A percentile compares a stretch with the other conserved stretches of the same genome.
Conservation (phyloP, 2,113 vertebrate genomes). For the Xiphophorus hellerii region DNA sequence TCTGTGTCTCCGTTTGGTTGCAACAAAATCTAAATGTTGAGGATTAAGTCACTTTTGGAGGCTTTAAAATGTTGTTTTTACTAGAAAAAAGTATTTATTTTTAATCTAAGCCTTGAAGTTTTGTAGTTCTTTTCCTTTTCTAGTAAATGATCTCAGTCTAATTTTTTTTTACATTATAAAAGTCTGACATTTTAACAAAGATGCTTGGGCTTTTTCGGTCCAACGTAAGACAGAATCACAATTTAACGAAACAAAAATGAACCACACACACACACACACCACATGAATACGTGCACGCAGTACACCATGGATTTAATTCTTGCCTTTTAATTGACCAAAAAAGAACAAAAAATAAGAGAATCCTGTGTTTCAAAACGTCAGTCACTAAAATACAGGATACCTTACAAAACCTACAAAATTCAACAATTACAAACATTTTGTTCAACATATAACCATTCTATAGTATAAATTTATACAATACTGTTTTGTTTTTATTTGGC, state of each 20-base stretch:
- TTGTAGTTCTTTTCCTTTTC: no score
- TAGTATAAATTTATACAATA: slow-evolving; percentile 84
- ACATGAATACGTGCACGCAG: slow-evolving; percentile 52
- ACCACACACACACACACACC: slow-evolving; percentile 2
- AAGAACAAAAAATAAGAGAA: slow-evolving; percentile 68
- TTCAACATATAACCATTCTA: slow-evolving; percentile 80
- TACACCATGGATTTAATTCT: slow-evolving; percentile 74
- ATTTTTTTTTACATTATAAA: no score
- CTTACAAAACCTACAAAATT: slow-evolving; percentile 85
- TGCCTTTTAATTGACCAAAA: slow-evolving; percentile 67
- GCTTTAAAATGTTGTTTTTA: no score
- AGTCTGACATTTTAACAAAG: no score
- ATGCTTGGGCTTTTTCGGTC: no score
- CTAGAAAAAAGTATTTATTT: no score
- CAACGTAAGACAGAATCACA: no score
- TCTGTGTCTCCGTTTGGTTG: not conserved
- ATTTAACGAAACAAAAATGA: slow-evolving; percentile 8
- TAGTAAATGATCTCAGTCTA: not conserved
- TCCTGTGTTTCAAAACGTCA: slow-evolving; percentile 73
- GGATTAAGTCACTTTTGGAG: not conserved
- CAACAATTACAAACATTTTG: slow-evolving; percentile 83
- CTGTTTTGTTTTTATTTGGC: slow-evolving; percentile 82
- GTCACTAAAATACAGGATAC: slow-evolving; percentile 81
- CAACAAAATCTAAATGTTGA: not conserved
- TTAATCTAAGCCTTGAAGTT: no score